phyloP scores from a whole-genome alignment of 2,888 invertebrate genomes.

The Lasiommata megera region DNA sequence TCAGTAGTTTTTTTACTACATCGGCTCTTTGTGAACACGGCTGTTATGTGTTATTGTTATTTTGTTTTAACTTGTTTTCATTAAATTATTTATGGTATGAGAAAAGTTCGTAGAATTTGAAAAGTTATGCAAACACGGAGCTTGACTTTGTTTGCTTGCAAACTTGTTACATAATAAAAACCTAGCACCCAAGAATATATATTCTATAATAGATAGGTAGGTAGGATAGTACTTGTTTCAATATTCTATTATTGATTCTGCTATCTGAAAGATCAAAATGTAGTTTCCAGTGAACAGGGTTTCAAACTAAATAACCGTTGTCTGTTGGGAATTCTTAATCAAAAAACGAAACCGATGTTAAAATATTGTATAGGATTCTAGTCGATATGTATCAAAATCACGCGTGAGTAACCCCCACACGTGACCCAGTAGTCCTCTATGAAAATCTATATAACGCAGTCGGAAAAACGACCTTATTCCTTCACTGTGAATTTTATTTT shows the following conservation, averaged over 20 bases:
- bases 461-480: constrained; percentile 1
- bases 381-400: constrained; percentile 35
- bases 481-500: not conserved
- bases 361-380: constrained; percentile 35
- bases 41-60: too few species aligned
- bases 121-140: not conserved
- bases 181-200: too few species aligned
- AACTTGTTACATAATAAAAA: not conserved
- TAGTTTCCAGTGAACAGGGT: not conserved
- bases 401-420: constrained; percentile 13
- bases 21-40: too few species aligned
- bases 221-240: too few species aligned
- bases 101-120: not conserved
- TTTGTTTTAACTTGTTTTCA: too few species aligned
- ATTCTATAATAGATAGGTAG: too few species aligned
- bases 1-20: too few species aligned
- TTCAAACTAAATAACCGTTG: not conserved
- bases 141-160: not conserved
- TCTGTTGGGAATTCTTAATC: constrained; percentile 24
- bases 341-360: constrained; percentile 37
- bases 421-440: constrained; percentile 9
- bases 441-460: not conserved
- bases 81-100: not conserved
- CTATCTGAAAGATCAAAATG: too few species aligned
- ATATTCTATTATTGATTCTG: too few species aligned